These are phyloP conservation scores for Ciconia maguari DNA, from an alignment of 2,113 vertebrate genomes.

Conservation along the genomic window DNA sequence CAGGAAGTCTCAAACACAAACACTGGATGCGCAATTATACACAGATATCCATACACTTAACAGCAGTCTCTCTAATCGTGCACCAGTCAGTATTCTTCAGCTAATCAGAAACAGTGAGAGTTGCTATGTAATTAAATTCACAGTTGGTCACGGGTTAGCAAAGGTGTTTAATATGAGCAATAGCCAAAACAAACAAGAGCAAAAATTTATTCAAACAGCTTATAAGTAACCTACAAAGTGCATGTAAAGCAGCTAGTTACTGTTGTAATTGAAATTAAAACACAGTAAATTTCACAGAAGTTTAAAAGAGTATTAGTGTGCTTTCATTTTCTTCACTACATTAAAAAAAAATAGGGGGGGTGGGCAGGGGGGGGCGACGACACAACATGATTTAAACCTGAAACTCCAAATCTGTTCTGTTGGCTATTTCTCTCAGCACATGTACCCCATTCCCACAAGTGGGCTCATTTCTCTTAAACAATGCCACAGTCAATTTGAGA, in stretches of 20 bases:
- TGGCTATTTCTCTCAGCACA: background rate
- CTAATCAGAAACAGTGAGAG: background rate
- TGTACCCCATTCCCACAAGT: background rate
- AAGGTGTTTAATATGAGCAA: background rate
- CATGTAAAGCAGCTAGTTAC: background rate
- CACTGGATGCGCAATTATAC: accelerated
- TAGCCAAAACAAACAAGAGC: background rate
- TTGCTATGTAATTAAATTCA: background rate
- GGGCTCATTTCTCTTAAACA: background rate
- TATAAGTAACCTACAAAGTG: background rate
- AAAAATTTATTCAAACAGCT: background rate
- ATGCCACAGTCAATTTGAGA: background rate
- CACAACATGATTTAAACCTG: background rate
- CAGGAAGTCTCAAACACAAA: background rate
- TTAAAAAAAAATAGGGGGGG: background rate
- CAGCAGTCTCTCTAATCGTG: background rate
- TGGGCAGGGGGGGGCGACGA: too few species aligned
- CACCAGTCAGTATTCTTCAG: background rate
- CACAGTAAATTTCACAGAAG: background rate
- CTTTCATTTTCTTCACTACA: background rate
- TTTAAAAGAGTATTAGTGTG: background rate
- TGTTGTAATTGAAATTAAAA: background rate
- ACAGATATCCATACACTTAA: background rate
- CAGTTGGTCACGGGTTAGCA: background rate
- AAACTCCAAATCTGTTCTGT: background rate